Conservation (phyloP, 2,113 vertebrate species). For the Geococcyx californianus region DNA sequence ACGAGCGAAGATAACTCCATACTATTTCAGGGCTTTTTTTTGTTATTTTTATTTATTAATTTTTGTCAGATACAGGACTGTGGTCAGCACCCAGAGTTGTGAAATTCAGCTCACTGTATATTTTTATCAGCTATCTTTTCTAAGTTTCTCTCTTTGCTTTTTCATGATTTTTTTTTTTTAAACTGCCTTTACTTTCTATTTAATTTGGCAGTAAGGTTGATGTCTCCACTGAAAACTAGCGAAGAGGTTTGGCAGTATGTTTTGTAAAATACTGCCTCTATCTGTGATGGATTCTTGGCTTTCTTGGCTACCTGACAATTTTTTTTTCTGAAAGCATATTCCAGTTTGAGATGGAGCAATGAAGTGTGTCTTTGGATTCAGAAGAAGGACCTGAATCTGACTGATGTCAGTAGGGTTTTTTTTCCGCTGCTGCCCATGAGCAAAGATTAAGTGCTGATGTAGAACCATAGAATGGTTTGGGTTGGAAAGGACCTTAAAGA, state of each 20-base stretch:
- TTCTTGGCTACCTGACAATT: neutral
- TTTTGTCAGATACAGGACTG: neutral
- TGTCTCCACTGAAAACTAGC: neutral
- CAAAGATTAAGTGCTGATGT: neutral
- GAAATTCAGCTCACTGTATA: neutral
- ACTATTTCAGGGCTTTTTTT: neutral
- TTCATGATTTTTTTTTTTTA: neutral
- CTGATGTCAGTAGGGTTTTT: neutral
- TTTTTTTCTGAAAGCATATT: neutral
- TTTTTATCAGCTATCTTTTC: neutral
- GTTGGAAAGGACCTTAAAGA: too few relatives aligned
- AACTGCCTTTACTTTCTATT: neutral
- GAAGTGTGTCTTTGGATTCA: constrained; percentile 6
- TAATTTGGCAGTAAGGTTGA: constrained; percentile 2
- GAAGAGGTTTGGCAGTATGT: neutral
- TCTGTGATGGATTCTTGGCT: constrained; percentile 32
- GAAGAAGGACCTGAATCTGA: neutral
- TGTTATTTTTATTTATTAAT: constrained; percentile 18
- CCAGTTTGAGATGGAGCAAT: neutral
- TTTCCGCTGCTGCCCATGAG: neutral
- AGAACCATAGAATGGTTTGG: too few relatives aligned
- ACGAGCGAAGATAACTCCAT: constrained; percentile 41
- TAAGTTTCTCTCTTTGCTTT: neutral
- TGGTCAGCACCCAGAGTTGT: neutral
- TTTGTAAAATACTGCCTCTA: neutral